A percentile compares a stretch with the other conserved stretches of the same genome.
Evolutionary conservation across 2,113 vertebrate species (phyloP).

Genomic region (Ivindomyrus marchei): DNA sequence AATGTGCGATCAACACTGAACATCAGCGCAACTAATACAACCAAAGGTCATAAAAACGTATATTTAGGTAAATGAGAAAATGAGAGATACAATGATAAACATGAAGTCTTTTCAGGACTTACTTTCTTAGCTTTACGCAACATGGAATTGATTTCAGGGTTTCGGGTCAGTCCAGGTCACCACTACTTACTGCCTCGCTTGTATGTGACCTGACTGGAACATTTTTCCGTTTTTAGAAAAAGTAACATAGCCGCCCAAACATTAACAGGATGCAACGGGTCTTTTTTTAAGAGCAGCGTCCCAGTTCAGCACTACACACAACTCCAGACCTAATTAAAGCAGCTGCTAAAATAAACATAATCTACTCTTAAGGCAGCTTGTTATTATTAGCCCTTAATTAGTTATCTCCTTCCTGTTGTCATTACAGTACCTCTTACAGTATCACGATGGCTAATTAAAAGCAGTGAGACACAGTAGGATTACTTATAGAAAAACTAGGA

Average conservation of each 20-base stretch:
- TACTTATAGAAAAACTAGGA: neutral
- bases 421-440: neutral
- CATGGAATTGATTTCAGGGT: neutral
- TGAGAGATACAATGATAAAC: neutral
- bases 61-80: neutral
- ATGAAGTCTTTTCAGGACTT: neutral
- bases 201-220: neutral
- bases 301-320: neutral
- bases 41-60: neutral
- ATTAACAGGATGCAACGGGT: neutral
- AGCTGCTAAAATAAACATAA: conserved; percentile 5
- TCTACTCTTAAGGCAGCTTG: conserved; percentile 4
- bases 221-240: neutral
- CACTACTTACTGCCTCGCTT: neutral
- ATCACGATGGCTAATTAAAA: neutral
- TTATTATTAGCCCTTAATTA: conserved; percentile 19
- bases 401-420: conserved; percentile 11
- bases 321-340: conserved; percentile 4
- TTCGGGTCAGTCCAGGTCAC: neutral
- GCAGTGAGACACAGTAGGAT: neutral
- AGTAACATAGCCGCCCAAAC: neutral
- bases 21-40: neutral
- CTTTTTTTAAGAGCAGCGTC: neutral
- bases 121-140: neutral
- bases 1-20: neutral